These are phyloP conservation scores for Parapsyche elsis DNA, from an alignment of 1,140 invertebrate genomes.

Conservation along the genomic window DNA sequence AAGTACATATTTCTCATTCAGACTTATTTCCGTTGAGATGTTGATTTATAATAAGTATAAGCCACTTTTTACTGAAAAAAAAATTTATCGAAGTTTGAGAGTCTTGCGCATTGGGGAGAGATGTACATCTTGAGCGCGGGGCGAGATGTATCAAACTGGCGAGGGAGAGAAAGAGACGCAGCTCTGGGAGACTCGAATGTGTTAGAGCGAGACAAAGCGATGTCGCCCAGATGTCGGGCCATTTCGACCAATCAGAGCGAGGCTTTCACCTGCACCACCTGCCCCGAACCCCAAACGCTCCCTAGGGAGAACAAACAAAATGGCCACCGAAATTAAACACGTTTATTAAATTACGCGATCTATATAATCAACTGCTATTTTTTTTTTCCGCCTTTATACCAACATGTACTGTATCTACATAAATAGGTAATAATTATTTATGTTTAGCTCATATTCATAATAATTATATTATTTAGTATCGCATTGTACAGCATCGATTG, in stretches of 20 bases:
- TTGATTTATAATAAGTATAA: too few relatives aligned
- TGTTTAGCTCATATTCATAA: not conserved
- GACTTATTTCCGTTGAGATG: too few relatives aligned
- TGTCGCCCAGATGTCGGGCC: conserved; percentile 34
- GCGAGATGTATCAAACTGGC: conserved; percentile 25
- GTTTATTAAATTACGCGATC: not conserved
- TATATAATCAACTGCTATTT: not conserved
- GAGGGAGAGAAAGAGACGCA: conserved; percentile 16
- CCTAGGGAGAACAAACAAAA: conserved; percentile 34
- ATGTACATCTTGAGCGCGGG: not conserved
- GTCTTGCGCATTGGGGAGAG: conserved; percentile 13
- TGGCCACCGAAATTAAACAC: conserved; percentile 22
- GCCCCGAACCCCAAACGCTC: conserved; percentile 1
- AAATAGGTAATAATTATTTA: not conserved
- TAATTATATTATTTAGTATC: not conserved
- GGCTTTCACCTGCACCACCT: conserved; percentile 18
- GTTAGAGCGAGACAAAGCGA: conserved; percentile 29
- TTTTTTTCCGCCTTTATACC: not conserved
- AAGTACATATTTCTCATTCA: too few relatives aligned
- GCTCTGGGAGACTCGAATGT: not conserved
- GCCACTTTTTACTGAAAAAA: not conserved
- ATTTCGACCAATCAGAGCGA: conserved; percentile 39
- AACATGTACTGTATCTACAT: not conserved
- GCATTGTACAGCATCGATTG: not conserved
- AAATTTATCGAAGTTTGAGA: conserved; percentile 7